Percentiles rank a stretch among this genome's conserved stretches.
These are phyloP conservation scores for Lerista edwardsae DNA, from an alignment of 2,797 vertebrate species.

Conservation along the genomic window DNA sequence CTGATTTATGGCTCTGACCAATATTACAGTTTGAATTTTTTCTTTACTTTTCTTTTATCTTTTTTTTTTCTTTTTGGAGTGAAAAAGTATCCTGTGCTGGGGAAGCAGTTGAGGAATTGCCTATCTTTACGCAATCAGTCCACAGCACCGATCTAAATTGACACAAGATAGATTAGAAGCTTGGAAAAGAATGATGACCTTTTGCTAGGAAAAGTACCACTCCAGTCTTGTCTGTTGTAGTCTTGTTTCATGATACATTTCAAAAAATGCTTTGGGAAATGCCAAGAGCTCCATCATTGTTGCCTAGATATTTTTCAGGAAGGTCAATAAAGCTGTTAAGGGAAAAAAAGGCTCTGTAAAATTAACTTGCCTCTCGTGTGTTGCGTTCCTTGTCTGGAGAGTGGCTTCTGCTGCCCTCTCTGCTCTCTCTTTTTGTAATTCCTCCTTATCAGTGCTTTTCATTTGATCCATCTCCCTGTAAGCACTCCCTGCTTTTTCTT, in stretches of 20 bases:
- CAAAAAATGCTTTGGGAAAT: slow-evolving; percentile 63
- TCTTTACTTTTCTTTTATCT: too few species aligned
- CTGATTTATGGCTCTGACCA: not conserved
- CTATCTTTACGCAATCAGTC: slow-evolving; percentile 47
- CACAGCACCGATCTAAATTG: slow-evolving; percentile 39
- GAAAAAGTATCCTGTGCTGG: slow-evolving; percentile 12
- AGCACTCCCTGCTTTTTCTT: slow-evolving; percentile 12
- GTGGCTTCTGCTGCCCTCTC: slow-evolving; percentile 10
- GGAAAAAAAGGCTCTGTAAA: slow-evolving; percentile 50
- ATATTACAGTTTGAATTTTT: slow-evolving; percentile 4
- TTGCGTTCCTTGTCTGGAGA: slow-evolving; percentile 30
- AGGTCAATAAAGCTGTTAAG: slow-evolving; percentile 30
- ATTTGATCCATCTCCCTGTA: slow-evolving; percentile 20
- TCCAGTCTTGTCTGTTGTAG: slow-evolving; percentile 41
- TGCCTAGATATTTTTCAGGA: slow-evolving; percentile 44
- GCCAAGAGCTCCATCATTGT: slow-evolving; percentile 49
- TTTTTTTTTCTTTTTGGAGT: not conserved
- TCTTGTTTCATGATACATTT: slow-evolving; percentile 53
- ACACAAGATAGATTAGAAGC: slow-evolving; percentile 57
- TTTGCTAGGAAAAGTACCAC: slow-evolving; percentile 54
- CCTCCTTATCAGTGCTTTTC: slow-evolving; percentile 7
- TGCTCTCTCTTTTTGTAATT: not conserved
- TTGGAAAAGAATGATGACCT: slow-evolving; percentile 62
- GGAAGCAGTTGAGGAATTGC: slow-evolving; percentile 22
- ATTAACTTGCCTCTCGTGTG: slow-evolving; percentile 38